Percentiles rank a stretch among this genome's conserved stretches.
These are phyloP conservation scores for Pristionchus entomophagus DNA, from an alignment of 2,888 invertebrate species.

Conservation along the genomic window DNA sequence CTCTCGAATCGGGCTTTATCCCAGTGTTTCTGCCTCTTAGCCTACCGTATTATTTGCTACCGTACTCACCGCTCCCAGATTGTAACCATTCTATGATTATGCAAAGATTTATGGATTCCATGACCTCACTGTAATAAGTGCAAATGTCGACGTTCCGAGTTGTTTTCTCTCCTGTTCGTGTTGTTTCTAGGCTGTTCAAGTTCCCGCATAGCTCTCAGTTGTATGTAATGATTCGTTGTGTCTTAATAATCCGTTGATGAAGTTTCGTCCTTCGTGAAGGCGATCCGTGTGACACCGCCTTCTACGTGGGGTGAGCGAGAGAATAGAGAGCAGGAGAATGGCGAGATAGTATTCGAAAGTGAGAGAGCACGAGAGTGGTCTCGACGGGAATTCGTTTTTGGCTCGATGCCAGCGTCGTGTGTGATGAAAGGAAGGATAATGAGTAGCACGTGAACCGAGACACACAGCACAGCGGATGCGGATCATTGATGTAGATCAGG, in stretches of 20 bases:
- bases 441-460: no score
- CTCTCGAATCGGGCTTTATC: slow-evolving; percentile 10
- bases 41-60: slow-evolving; percentile 1
- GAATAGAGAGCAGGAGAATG: no score
- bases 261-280: neutral
- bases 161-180: no score
- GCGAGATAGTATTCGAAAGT: no score
- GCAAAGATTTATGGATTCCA: neutral
- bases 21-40: neutral
- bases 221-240: slow-evolving; percentile 20
- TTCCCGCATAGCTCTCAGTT: slow-evolving; percentile 19
- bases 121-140: slow-evolving; percentile 28
- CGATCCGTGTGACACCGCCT: no score
- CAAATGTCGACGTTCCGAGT: slow-evolving; percentile 36
- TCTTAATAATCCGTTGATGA: slow-evolving; percentile 8
- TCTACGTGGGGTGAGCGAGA: no score
- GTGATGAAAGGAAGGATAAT: no score
- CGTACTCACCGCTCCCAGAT: neutral
- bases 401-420: no score
- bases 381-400: no score
- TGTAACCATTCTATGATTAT: slow-evolving; percentile 21
- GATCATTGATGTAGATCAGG: no score
- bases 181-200: slow-evolving; percentile 40
- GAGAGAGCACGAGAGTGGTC: no score
- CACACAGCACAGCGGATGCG: no score